Evolutionary conservation across 2,797 vertebrate genomes (phyloP).

Genomic region (Neosilurus hyrtlii): DNA sequence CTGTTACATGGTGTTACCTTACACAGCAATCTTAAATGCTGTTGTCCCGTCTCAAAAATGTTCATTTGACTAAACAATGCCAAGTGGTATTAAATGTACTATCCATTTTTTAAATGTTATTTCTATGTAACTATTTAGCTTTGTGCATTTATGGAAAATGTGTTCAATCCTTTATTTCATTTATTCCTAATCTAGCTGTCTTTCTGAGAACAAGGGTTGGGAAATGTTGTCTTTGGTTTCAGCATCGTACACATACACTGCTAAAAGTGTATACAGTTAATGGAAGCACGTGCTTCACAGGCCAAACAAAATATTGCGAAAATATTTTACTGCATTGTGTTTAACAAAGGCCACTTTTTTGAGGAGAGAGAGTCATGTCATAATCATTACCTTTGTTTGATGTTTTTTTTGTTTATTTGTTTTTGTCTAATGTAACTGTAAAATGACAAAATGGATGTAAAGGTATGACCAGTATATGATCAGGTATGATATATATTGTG

Average conservation of each 20-base stretch:
- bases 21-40: slow-evolving; percentile 32
- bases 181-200: background rate
- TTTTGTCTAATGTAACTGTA: background rate
- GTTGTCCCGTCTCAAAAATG: slow-evolving; percentile 37
- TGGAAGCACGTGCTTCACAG: background rate
- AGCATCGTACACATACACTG: background rate
- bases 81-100: slow-evolving; percentile 32
- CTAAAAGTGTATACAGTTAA: background rate
- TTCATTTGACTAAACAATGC: slow-evolving; percentile 32
- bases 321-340: background rate
- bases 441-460: background rate
- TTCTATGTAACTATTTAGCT: background rate
- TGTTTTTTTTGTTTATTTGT: background rate
- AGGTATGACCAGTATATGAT: background rate
- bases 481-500: background rate
- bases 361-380: background rate
- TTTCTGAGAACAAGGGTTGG: background rate
- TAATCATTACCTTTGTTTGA: background rate
- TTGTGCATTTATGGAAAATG: background rate
- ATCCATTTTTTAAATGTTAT: slow-evolving; percentile 27
- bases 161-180: slow-evolving; percentile 6
- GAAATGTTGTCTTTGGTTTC: background rate
- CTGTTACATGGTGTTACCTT: slow-evolving; percentile 39
- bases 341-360: background rate
- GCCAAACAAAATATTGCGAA: background rate